Evolutionary conservation across 2,113 vertebrate species (phyloP).

Genomic region (Nothobranchius furzeri): DNA sequence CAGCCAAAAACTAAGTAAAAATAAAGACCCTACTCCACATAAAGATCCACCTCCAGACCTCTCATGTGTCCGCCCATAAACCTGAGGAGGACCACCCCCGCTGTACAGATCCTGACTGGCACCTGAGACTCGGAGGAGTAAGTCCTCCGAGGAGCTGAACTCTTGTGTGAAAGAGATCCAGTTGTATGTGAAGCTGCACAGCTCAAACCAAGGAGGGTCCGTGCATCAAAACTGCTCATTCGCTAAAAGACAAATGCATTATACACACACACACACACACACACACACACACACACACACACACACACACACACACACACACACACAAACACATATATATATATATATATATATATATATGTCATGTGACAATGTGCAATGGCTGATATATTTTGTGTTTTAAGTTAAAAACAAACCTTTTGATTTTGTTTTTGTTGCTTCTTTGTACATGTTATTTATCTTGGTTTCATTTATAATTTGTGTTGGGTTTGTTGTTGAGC

Average conservation of each 20-base stretch:
- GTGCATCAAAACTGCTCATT: constrained; percentile 72
- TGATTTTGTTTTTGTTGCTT: constrained; percentile 75
- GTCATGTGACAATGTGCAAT: constrained; percentile 94
- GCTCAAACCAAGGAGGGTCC: constrained; percentile 59
- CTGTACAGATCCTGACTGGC: constrained; percentile 53
- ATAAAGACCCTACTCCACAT: constrained; percentile 2
- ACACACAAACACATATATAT: constrained; percentile 59
- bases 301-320: constrained; percentile 54
- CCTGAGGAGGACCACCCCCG: constrained; percentile 47
- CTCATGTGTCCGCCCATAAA: constrained; percentile 33
- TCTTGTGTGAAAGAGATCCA: constrained; percentile 38
- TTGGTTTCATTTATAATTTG: constrained; percentile 38
- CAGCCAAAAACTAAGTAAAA: constrained; percentile 29
- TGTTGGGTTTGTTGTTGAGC: constrained; percentile 75
- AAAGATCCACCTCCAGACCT: constrained; percentile 19
- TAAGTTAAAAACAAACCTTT: constrained; percentile 78
- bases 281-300: constrained; percentile 55
- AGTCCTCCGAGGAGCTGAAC: constrained; percentile 27
- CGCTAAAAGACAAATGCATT: constrained; percentile 59
- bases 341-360: constrained; percentile 55
- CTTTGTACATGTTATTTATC: constrained; percentile 67
- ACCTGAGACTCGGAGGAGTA: constrained; percentile 25
- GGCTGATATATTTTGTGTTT: constrained; percentile 85
- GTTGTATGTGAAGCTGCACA: constrained; percentile 46
- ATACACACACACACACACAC: constrained; percentile 51